Evolutionary conservation across 2,113 vertebrate species (phyloP).

Genomic region (Myocastor coypus): DNA sequence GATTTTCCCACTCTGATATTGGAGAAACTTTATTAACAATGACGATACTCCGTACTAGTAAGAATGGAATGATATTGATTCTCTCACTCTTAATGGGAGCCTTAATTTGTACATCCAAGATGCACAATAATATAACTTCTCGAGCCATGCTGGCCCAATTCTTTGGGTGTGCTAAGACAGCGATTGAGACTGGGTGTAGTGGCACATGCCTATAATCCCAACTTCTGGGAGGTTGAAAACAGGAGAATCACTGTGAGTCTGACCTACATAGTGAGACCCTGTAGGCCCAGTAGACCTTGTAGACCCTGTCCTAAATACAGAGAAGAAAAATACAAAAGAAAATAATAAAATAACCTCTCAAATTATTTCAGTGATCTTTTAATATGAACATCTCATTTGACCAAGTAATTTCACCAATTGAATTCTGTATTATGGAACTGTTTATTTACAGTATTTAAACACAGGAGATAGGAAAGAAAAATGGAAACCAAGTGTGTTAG

Average conservation of each 20-base stretch:
- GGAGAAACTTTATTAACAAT: not conserved
- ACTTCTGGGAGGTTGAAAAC: too few relatives aligned
- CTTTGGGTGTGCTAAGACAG: too few relatives aligned
- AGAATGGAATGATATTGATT: not conserved
- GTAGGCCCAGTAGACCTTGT: too few relatives aligned
- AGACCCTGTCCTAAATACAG: too few relatives aligned
- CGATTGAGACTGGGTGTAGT: too few relatives aligned
- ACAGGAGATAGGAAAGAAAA: conserved; percentile 28
- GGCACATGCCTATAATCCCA: too few relatives aligned
- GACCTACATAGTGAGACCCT: too few relatives aligned
- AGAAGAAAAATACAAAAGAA: too few relatives aligned
- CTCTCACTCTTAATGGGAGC: not conserved
- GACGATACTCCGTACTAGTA: not conserved
- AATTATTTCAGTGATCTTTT: conserved; percentile 46
- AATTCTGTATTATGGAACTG: conserved; percentile 39
- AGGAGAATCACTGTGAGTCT: too few relatives aligned
- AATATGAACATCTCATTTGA: conserved; percentile 11
- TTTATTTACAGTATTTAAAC: conserved; percentile 5
- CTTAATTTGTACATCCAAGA: conserved; percentile 24
- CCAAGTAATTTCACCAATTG: not conserved
- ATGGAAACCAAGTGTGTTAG: not conserved
- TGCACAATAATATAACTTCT: conserved; percentile 11
- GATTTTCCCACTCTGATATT: not conserved
- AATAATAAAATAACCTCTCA: conserved; percentile 27
- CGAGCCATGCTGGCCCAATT: not conserved